A percentile compares a stretch with the other conserved stretches of the same genome.
Evolutionary conservation across 2,888 invertebrate genomes (phyloP).

Genomic region (Rhamphomyia laevipes): DNA sequence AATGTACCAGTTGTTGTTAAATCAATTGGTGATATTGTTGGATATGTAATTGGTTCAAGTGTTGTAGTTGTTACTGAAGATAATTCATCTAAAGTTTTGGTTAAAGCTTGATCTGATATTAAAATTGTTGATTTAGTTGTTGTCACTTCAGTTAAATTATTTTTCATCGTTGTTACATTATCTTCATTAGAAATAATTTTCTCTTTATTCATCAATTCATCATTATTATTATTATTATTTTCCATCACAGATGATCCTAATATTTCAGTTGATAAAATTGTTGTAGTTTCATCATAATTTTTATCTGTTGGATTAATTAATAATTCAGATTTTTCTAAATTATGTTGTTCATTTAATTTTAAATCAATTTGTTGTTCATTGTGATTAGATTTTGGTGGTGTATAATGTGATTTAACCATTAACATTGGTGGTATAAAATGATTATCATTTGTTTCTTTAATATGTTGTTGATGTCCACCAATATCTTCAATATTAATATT

Average conservation of each 20-base stretch:
- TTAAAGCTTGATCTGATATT: conserved; percentile 5
- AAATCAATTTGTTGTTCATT: neutral
- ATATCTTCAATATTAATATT: conserved; percentile 19
- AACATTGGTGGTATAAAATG: conserved; percentile 39
- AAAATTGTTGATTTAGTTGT: conserved; percentile 2
- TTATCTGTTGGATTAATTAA: conserved; percentile 1
- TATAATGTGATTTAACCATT: conserved; percentile 36
- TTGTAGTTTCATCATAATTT: neutral
- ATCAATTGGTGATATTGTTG: neutral
- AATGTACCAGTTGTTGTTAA: neutral
- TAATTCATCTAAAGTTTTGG: conserved; percentile 5
- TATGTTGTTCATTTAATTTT: neutral
- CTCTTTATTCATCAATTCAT: conserved; percentile 1
- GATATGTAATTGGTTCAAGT: neutral
- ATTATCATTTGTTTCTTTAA: conserved; percentile 31
- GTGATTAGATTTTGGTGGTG: conserved; percentile 23
- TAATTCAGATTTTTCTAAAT: too few species aligned
- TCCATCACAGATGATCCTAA: neutral
- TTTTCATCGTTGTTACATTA: conserved; percentile 5
- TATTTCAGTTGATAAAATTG: neutral
- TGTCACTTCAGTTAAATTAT: neutral
- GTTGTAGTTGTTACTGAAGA: conserved; percentile 6
- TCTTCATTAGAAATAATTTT: conserved; percentile 3
- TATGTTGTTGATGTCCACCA: conserved; percentile 18
- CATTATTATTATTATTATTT: neutral